Evolutionary conservation across 2,888 invertebrate genomes (phyloP), one percentile per base, ranked within the genome.

Genomic region (Drosophila birchii): DNA sequence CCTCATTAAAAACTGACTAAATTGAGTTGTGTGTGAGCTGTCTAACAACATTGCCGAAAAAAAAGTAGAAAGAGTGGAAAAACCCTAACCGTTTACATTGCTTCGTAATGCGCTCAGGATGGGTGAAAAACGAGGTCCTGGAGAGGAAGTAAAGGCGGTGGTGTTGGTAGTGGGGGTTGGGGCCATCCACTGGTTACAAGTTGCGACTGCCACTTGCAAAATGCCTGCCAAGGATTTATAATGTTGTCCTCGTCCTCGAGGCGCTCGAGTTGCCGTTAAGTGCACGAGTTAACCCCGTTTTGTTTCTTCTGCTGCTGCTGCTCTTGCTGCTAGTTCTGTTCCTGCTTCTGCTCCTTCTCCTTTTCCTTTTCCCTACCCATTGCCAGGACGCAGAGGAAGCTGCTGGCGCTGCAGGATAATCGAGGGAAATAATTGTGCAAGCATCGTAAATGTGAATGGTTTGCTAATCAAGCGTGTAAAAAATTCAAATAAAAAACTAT

Each of bases 271-370:
- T 74, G 66, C 83, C 86, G 86, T 84, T 84, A 88, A 88, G 84
- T 78, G 88, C 86, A 88, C 88, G 84, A 88, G 84, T 86, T 84
- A 84, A 88, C 84, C 84, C 83, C 88, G 72, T 84, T 84, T 86
- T 71, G 59, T 69, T 60, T 64, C 78, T 74, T 68, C 43, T 26
- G 38, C 71, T 63, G 14, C 71, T 63, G 14, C 34, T 49, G 56
- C 44, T 43, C 9, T 38, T 43, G 39, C 20, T 53, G 47, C 23
- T 26, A 18, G 29, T 51, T 26, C 2, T 29, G 26, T 1, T 45
- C 9, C 9, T 26, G 1, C n/a, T 29, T n/a, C 47, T 44, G 1
- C 8, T 44, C 12, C 47, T 12, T 7, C 47, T 3, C 12, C 47
- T 29, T n/a, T 12, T 32, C 16, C 18, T 26, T 29, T 36, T 47